These are phyloP conservation scores for Hippolais icterina DNA, from an alignment of 2,113 vertebrate genomes.

Conservation along the genomic window DNA sequence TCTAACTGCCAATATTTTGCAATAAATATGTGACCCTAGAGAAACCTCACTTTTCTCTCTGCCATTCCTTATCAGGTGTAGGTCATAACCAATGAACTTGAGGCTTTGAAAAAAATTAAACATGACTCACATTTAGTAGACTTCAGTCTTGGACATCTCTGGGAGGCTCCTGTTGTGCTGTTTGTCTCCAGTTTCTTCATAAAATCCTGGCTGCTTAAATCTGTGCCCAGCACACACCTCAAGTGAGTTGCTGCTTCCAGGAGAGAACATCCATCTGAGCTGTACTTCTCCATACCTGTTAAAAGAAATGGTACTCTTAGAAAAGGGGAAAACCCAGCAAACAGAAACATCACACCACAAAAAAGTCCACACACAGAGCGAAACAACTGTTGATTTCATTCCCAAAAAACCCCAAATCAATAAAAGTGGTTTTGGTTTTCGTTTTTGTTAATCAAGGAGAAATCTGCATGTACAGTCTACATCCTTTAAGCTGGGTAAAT, in stretches of 20 bases:
- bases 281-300: background rate
- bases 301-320: background rate
- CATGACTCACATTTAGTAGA: background rate
- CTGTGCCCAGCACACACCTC: rapidly evolving
- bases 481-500: background rate
- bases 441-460: background rate
- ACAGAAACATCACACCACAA: background rate
- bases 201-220: background rate
- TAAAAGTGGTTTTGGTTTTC: background rate
- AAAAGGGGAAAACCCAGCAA: background rate
- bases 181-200: background rate
- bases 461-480: background rate
- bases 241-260: background rate
- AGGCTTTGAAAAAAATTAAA: background rate
- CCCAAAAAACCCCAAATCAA: background rate
- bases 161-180: background rate
- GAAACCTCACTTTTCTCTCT: background rate
- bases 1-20: background rate
- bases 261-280: background rate
- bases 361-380: rapidly evolving
- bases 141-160: background rate
- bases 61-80: background rate
- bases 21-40: background rate
- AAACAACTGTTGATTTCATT: background rate
- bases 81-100: background rate